A percentile compares a stretch with the other conserved stretches of the same genome.
These are phyloP conservation scores for Hippocampus mohnikei DNA, from an alignment of 2,113 vertebrate genomes.

Conservation along the genomic window DNA sequence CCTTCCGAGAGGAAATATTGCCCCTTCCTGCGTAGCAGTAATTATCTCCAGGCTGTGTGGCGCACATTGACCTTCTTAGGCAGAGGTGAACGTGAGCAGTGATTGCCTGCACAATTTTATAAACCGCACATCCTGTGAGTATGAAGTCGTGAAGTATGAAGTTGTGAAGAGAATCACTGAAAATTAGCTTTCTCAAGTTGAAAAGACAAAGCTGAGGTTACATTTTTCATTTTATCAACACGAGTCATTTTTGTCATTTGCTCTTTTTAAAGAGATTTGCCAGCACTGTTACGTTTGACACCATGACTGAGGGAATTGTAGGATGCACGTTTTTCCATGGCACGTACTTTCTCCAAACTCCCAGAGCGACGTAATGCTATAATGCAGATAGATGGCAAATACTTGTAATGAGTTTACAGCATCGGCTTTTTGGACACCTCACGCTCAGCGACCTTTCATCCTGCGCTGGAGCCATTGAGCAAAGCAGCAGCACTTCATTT, in stretches of 20 bases:
- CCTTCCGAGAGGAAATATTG: constrained; percentile 26
- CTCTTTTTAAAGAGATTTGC: not conserved
- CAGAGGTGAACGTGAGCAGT: no score
- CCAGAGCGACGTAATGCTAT: not conserved
- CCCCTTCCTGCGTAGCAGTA: constrained; percentile 24
- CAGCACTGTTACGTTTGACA: not conserved
- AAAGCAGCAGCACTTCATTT: not conserved
- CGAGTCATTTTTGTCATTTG: not conserved
- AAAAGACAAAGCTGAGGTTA: not conserved
- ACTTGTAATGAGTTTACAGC: not conserved
- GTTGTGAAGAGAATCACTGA: not conserved
- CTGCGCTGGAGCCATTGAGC: not conserved
- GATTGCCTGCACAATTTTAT: not conserved
- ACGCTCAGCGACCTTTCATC: not conserved
- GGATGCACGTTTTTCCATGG: no score
- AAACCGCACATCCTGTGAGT: not conserved
- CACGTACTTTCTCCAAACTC: no score
- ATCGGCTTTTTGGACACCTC: not conserved
- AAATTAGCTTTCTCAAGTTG: not conserved
- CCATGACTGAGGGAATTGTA: not conserved
- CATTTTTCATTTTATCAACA: not conserved
- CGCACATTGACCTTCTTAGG: not conserved
- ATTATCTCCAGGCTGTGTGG: constrained; percentile 35
- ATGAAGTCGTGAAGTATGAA: not conserved
- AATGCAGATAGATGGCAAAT: not conserved